Evolutionary conservation across 2,113 vertebrate species (phyloP).

Genomic region (Equus quagga): DNA sequence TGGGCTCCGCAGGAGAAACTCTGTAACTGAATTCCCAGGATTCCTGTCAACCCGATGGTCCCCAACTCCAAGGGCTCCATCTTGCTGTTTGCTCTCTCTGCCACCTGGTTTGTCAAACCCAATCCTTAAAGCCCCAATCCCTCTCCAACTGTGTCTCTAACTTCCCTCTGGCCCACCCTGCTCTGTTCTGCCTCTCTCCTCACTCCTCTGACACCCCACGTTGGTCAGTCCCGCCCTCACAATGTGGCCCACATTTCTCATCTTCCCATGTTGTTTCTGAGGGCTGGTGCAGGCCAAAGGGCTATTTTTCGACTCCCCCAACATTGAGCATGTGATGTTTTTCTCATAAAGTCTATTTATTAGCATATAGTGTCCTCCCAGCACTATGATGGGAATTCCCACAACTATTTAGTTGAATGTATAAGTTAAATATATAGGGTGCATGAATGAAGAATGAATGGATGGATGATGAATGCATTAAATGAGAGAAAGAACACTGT

Average conservation of each 20-base stretch:
- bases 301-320: rapidly evolving
- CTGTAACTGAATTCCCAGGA: not conserved
- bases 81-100: not conserved
- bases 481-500: not conserved
- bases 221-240: too few relatives aligned
- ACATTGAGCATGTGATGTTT: rapidly evolving
- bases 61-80: not conserved
- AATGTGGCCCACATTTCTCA: too few relatives aligned
- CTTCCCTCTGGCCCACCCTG: too few relatives aligned
- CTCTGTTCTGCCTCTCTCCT: too few relatives aligned
- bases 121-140: not conserved
- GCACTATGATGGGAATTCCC: too few relatives aligned
- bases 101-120: not conserved
- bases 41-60: rapidly evolving
- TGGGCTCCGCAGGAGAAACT: not conserved
- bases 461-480: not conserved
- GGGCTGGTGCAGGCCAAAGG: too few relatives aligned
- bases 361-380: rapidly evolving
- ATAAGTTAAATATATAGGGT: rapidly evolving
- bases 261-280: too few relatives aligned
- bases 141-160: not conserved
- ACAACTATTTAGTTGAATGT: too few relatives aligned
- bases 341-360: too few relatives aligned
- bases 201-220: too few relatives aligned
- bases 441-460: too few relatives aligned